Evolutionary conservation across 2,888 invertebrate genomes (phyloP), one percentile per base, ranked within the genome.

Genomic region (Tetropium fuscum): DNA sequence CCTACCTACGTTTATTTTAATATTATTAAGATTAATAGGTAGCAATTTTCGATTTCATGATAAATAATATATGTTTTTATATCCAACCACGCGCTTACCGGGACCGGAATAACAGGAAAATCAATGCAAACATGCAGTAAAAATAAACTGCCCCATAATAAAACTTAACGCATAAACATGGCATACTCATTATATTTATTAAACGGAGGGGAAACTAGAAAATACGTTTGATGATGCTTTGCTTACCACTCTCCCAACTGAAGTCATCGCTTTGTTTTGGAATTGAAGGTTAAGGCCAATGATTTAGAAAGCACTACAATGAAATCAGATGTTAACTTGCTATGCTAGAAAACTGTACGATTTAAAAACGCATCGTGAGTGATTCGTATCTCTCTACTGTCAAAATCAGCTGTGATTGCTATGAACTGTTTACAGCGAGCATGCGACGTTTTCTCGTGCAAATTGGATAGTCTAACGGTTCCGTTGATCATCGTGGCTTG

Each of bases 181-280:
- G 13, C 3, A 34, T 6, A 34, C 13, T 6, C 8, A 34, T 3
- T 4, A 36, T 13, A 27, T 20, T 20, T 30, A 11, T 15, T 18
- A 15, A 30, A 10, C 8, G 6, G 22, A 10, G 27, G 25, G 34
- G 44, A 53, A 47, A 13, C 19, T 19, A 30, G 27, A 43, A 10
- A 44, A 16, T 40, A 34, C 19, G 16, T n/a, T 38, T 13, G 16
- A 11, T 11, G 20, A 8, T 38, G 22, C 8, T 30, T 40, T 10
- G 53, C 68, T 68, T 45, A 68, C 68, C 62, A 63, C 65, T 47
- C 61, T 63, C 10, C 45, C 43, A 40, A 63, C 63, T 22, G 63
- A 65, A 40, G 56, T 60, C 68, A 65, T 68, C 18, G 40, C 49
- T 44, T 49, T 43, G 27, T 30, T 44, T 11, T 38, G 19, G 8